phyloP scores from a whole-genome alignment of 2,888 invertebrate species.

The Synanthedon andrenaeformis region DNA sequence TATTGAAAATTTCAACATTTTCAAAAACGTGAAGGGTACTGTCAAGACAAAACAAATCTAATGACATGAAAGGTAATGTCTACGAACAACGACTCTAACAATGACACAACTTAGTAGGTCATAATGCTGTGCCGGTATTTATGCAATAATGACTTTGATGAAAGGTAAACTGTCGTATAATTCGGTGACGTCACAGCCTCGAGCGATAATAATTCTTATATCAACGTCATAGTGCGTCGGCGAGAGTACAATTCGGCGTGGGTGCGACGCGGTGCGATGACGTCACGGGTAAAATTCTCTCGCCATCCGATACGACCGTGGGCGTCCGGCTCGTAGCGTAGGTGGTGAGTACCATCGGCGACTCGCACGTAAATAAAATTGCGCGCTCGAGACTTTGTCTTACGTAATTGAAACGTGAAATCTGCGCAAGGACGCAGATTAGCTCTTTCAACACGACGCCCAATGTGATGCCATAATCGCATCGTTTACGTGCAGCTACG shows the following conservation, averaged over 20 bases:
- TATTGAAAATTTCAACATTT: too few relatives aligned
- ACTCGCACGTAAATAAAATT: constrained; percentile 43
- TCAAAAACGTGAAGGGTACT: too few relatives aligned
- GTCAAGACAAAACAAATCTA: too few relatives aligned
- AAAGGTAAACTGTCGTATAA: neutral
- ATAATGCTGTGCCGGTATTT: too few relatives aligned
- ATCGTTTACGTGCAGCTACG: constrained; percentile 54
- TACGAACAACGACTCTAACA: too few relatives aligned
- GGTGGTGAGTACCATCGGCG: constrained; percentile 27
- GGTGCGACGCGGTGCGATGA: constrained; percentile 51
- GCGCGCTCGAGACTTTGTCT: constrained; percentile 19
- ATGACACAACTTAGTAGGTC: too few relatives aligned
- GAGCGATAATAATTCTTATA: constrained; percentile 29
- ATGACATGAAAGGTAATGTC: too few relatives aligned
- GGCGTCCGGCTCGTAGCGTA: constrained; percentile 1
- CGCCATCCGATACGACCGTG: constrained; percentile 8
- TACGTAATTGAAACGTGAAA: constrained; percentile 61
- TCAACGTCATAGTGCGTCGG: constrained; percentile 50
- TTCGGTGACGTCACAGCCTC: constrained; percentile 34
- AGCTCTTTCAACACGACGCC: constrained; percentile 48
- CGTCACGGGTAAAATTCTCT: constrained; percentile 54
- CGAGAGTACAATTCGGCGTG: constrained; percentile 26
- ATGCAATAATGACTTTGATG: too few relatives aligned
- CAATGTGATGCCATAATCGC: constrained; percentile 55
- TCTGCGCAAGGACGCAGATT: constrained; percentile 54